Base-by-base conservation (phyloP, 2,113 vertebrate genomes). In the Toxotes jaculatrix region DNA sequence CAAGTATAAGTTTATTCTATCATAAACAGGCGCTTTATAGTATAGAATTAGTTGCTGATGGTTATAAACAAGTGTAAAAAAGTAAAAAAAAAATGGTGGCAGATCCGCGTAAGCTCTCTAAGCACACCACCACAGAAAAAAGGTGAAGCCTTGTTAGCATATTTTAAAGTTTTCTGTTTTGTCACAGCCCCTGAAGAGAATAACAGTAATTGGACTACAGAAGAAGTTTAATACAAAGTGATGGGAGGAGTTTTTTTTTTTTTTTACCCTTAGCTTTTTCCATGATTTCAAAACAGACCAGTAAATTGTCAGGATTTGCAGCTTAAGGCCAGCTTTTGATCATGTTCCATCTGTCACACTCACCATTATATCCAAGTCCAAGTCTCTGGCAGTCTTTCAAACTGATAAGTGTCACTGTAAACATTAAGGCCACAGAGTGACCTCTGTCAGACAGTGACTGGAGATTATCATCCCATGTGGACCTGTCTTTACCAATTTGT, bases 331-430 rank as follows among this genome's bases (percentile, higher is more conserved):
- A 40, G 4, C 12, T 19, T 78, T 57, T 43, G n/a, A 66, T 47
- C 3, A 23, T 32, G 57, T 27, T 7, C 5, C 12, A 67, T 62
- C n/a, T 38, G 36, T 69, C 36, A 61, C n/a, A 38, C 17, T 45
- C 11, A 45, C 3, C 0, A 12, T 34, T n/a, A 14, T 12, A 40
- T 49, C 34, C n/a, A 47, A 57, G 36, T 49, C 21, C 27, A 53
- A 13, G 60, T 57, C 10, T 55, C 21, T 34, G 19, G 31, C 9
- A 19, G 43, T 13, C 8, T 32, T 56, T 62, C 73, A 63, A 62
- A 61, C 68, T 69, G 82, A 63, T 63, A 74, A 71, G 13, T 45
- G 73, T 60, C 53, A 27, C 23, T 69, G 40, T 74, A 57, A 65
- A 71, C 55, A 72, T 40, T 7, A 6, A 74, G 21, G 42, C 42